A percentile compares a stretch with the other conserved stretches of the same genome.
These are phyloP conservation scores for Morpho deidamia DNA, from an alignment of 2,888 invertebrate species.

Conservation along the genomic window DNA sequence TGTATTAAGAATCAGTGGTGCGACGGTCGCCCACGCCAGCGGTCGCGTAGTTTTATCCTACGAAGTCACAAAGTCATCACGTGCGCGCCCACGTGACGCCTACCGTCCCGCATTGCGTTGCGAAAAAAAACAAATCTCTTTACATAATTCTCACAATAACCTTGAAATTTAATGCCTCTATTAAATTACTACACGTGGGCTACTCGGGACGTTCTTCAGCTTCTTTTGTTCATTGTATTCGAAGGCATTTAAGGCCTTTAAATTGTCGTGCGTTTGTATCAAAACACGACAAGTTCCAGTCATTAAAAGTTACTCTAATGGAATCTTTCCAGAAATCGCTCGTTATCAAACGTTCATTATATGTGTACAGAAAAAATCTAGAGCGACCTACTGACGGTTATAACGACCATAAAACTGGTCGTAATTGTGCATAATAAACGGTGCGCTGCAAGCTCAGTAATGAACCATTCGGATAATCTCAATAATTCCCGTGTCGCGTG, in stretches of 20 bases:
- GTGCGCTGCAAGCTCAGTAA: constrained; percentile 30
- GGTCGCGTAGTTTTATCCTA: constrained; percentile 52
- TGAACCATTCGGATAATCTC: constrained; percentile 55
- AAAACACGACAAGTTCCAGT: constrained; percentile 18
- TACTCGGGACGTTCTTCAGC: constrained; percentile 43
- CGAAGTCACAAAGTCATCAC: constrained; percentile 55
- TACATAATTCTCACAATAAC: constrained; percentile 59
- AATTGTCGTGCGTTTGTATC: constrained; percentile 27
- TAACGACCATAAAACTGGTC: constrained; percentile 33
- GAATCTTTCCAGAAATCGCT: constrained; percentile 28
- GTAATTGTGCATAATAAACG: constrained; percentile 36
- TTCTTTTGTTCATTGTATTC: constrained; percentile 59
- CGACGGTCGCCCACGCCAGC: constrained; percentile 58
- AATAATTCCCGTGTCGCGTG: constrained; percentile 62
- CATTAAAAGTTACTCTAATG: constrained; percentile 18
- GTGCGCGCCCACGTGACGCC: constrained; percentile 73
- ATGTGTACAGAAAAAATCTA: constrained; percentile 30
- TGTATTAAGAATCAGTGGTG: constrained; percentile 41
- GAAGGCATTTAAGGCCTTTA: constrained; percentile 33
- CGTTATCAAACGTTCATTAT: constrained; percentile 27
- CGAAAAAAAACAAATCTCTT: constrained; percentile 69
- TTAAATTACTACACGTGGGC: constrained; percentile 65
- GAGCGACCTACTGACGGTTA: constrained; percentile 36
- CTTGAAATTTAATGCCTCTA: constrained; percentile 70
- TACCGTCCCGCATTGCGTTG: constrained; percentile 62